Evolutionary conservation across 1,140 invertebrate species (phyloP).

Genomic region (Drosophila asahinai): DNA sequence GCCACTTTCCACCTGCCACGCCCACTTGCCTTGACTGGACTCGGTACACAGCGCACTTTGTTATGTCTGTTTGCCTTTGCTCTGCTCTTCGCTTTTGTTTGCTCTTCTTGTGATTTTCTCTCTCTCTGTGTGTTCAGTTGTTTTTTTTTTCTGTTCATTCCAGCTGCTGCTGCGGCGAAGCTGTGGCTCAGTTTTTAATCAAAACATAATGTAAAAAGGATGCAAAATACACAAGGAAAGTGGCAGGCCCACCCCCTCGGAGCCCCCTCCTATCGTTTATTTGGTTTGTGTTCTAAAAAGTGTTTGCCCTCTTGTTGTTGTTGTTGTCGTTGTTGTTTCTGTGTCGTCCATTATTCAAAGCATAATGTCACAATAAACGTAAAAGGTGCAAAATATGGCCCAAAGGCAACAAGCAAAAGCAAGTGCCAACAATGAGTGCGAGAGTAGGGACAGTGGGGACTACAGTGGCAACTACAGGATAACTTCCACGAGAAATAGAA

Average conservation of each 20-base stretch:
- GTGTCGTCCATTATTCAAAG: slow-evolving; percentile 79
- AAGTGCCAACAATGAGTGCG: slow-evolving; percentile 41
- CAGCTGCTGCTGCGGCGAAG: slow-evolving; percentile 32
- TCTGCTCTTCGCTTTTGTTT: slow-evolving; percentile 38
- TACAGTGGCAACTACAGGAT: no score
- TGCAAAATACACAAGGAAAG: slow-evolving; percentile 46
- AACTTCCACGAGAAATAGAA: background rate
- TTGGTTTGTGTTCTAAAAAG: slow-evolving; percentile 59
- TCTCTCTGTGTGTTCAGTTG: slow-evolving; percentile 31
- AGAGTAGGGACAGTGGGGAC: slow-evolving; percentile 13
- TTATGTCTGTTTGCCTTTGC: slow-evolving; percentile 49
- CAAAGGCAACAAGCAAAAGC: slow-evolving; percentile 53
- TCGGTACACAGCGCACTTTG: slow-evolving; percentile 45
- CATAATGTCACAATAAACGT: slow-evolving; percentile 82
- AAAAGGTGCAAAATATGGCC: slow-evolving; percentile 81
- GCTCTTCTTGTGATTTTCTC: slow-evolving; percentile 36
- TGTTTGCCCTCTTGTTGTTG: slow-evolving; percentile 63
- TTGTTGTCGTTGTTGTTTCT: slow-evolving; percentile 40
- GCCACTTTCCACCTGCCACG: slow-evolving; percentile 11
- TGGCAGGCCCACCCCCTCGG: slow-evolving; percentile 30
- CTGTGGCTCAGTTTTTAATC: slow-evolving; percentile 71
- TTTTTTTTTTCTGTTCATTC: slow-evolving; percentile 16
- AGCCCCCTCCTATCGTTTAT: slow-evolving; percentile 5
- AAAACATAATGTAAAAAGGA: slow-evolving; percentile 75
- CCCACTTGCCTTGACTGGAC: slow-evolving; percentile 28